These are phyloP conservation scores for Trachymyrmex cornetzi DNA, from an alignment of 1,140 invertebrate species.

Conservation along the genomic window DNA sequence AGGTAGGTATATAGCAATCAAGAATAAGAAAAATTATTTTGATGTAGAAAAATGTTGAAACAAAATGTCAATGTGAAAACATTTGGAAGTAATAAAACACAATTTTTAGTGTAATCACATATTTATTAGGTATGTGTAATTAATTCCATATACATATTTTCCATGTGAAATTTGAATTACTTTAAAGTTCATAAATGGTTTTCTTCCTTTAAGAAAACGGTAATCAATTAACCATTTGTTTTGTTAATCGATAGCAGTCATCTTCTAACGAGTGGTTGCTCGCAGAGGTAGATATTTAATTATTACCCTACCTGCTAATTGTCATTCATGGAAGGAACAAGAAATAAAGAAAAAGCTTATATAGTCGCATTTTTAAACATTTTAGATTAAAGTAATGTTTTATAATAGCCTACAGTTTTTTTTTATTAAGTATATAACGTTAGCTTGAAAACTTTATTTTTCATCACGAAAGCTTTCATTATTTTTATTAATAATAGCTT, in stretches of 20 bases:
- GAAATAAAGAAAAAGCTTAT: background rate
- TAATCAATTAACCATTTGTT: constrained; percentile 18
- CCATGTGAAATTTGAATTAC: background rate
- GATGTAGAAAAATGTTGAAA: background rate
- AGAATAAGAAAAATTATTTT: background rate
- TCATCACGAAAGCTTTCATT: background rate
- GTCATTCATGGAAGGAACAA: background rate
- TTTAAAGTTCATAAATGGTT: background rate
- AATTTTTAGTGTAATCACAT: background rate
- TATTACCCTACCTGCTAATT: background rate
- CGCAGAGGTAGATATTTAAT: background rate
- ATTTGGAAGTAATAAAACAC: background rate
- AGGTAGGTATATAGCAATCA: background rate
- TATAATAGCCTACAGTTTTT: background rate
- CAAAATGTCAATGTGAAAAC: background rate
- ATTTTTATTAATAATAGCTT: background rate
- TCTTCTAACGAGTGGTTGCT: background rate
- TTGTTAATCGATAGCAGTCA: background rate
- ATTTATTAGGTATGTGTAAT: background rate
- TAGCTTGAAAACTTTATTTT: background rate
- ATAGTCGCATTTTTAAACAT: background rate
- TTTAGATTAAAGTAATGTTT: background rate
- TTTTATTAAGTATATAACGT: background rate
- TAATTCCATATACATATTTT: background rate
- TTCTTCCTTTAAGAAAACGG: background rate